Conservation (phyloP, 1,140 invertebrate genomes). For the Latrodectus geometricus region DNA sequence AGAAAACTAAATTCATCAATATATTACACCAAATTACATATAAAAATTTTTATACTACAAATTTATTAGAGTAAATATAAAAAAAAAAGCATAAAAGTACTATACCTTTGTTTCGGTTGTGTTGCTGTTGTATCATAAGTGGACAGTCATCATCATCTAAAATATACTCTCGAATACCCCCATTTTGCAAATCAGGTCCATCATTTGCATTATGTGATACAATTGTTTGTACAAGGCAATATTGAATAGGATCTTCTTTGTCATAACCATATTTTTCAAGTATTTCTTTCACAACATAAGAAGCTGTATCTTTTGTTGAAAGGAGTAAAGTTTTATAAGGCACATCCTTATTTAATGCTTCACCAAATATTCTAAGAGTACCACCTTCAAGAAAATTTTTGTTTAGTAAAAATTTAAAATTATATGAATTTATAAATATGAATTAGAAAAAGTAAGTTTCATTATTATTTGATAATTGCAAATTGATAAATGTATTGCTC, state of each 20-base stretch:
- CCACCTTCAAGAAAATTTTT: conserved; percentile 78
- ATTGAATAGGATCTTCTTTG: conserved; percentile 87
- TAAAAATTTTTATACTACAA: too few species aligned
- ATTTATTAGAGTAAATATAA: too few species aligned
- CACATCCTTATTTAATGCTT: conserved; percentile 94
- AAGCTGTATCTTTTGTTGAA: conserved; percentile 91
- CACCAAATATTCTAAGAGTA: conserved; percentile 97
- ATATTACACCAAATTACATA: too few species aligned
- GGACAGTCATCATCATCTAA: conserved; percentile 98
- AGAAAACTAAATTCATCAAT: too few species aligned
- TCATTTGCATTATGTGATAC: conserved; percentile 58
- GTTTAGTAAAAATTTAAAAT: conserved; percentile 1
- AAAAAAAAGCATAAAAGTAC: too few species aligned
- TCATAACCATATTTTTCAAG: conserved; percentile 95
- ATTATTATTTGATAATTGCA: too few species aligned
- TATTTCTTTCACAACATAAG: conserved; percentile 94
- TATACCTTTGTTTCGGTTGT: conserved; percentile 66
- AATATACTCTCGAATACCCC: conserved; percentile 79
- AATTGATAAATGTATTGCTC: too few species aligned
- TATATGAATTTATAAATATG: not conserved
- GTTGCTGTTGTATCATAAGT: conserved; percentile 79
- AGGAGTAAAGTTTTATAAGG: conserved; percentile 98
- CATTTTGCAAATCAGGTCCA: conserved; percentile 55
- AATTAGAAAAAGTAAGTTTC: too few species aligned
- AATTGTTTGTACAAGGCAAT: conserved; percentile 90